Percentiles rank a stretch among this genome's conserved stretches.
phyloP scores from a whole-genome alignment of 2,888 invertebrate species.

The Epirrhoe tristata region DNA sequence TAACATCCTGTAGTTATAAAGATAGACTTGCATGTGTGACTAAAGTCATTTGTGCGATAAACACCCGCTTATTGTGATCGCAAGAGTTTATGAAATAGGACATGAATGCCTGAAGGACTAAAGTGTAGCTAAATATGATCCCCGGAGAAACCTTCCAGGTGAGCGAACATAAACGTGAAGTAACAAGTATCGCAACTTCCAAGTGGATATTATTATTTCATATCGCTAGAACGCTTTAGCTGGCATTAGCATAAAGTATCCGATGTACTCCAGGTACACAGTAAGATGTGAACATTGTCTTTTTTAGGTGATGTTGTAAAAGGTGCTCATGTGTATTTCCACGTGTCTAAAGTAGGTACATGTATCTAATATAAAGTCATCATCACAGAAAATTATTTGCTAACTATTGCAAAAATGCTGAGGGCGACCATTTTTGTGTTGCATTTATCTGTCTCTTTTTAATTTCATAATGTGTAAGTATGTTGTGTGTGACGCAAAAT shows the following conservation, averaged over 20 bases:
- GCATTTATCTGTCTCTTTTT: no score
- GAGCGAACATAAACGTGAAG: slow-evolving; percentile 31
- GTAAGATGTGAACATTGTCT: slow-evolving; percentile 3
- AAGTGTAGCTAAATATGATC: slow-evolving; percentile 19
- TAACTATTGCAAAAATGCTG: no score
- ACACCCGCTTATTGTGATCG: not conserved
- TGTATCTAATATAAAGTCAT: no score
- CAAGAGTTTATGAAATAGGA: not conserved
- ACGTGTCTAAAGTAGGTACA: no score
- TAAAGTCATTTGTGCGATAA: not conserved
- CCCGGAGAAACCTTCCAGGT: slow-evolving; percentile 8
- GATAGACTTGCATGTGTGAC: not conserved
- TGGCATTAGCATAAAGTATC: slow-evolving; percentile 72
- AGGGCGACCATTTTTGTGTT: no score
- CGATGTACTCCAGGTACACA: slow-evolving; percentile 39
- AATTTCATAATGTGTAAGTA: no score
- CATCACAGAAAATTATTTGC: no score
- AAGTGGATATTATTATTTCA: slow-evolving; percentile 70
- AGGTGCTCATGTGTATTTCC: no score
- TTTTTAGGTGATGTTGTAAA: not conserved
- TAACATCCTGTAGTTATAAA: not conserved
- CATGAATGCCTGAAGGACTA: not conserved
- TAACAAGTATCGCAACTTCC: slow-evolving; percentile 46
- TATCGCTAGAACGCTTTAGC: slow-evolving; percentile 53
- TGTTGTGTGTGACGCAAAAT: no score